Conservation (phyloP, 2,888 invertebrate species). For the Dryobota labecula region DNA sequence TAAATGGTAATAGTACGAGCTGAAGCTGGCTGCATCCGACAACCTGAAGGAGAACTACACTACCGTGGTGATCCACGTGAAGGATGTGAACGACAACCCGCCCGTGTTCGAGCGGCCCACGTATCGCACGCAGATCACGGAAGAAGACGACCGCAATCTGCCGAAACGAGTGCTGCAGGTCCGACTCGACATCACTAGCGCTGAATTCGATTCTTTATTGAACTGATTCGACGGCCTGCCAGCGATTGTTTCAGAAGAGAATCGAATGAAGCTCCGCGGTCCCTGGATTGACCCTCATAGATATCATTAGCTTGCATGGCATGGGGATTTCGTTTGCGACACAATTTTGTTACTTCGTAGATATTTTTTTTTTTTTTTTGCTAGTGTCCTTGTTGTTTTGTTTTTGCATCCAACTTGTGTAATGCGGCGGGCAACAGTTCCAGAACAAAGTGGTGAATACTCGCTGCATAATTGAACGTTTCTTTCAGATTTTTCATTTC, state of each 20-base stretch:
- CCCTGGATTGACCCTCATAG: slow-evolving; percentile 71
- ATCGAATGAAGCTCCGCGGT: slow-evolving; percentile 74
- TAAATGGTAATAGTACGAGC: slow-evolving; percentile 94
- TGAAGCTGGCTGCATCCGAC: slow-evolving; percentile 98
- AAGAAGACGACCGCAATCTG: slow-evolving; percentile 98
- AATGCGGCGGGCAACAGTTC: slow-evolving; percentile 73
- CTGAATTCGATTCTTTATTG: slow-evolving; percentile 76
- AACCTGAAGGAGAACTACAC: slow-evolving; percentile 99
- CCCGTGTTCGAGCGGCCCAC: slow-evolving; percentile 98
- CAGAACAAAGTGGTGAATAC: slow-evolving; percentile 68
- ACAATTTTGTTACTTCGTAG: slow-evolving; percentile 74
- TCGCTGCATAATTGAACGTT: slow-evolving; percentile 48
- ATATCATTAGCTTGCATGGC: slow-evolving; percentile 84
- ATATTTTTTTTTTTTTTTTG: slow-evolving; percentile 78
- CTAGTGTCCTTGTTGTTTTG: slow-evolving; percentile 80
- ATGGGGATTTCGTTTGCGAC: slow-evolving; percentile 83
- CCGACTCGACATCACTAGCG: slow-evolving; percentile 91
- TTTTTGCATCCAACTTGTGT: slow-evolving; percentile 77
- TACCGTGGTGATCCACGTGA: slow-evolving; percentile 98
- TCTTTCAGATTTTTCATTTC: slow-evolving; percentile 51
- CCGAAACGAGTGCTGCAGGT: slow-evolving; percentile 98
- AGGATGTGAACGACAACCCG: slow-evolving; percentile 99
- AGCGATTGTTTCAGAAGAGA: slow-evolving; percentile 72
- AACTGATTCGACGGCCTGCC: slow-evolving; percentile 54
- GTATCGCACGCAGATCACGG: slow-evolving; percentile 98